Conservation (phyloP, 1,140 invertebrate genomes). For the Hermetia illucens region DNA sequence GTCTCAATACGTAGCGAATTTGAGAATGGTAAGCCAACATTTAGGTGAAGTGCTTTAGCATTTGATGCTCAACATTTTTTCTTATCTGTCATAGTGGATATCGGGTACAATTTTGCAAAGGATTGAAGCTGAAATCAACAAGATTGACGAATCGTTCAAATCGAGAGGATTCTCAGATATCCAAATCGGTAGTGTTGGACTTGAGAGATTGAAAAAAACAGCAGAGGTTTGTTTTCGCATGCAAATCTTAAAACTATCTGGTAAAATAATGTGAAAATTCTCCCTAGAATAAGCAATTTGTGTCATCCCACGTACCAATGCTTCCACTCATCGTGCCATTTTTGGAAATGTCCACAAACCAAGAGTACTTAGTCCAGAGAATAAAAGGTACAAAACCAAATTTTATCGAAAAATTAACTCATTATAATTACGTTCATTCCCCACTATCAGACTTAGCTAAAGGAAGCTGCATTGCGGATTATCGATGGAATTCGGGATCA, state of each 20-base stretch:
- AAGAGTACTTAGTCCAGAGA: conserved; percentile 66
- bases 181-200: conserved; percentile 49
- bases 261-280: too few species aligned
- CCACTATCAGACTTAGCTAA: conserved; percentile 47
- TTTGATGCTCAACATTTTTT: conserved; percentile 15
- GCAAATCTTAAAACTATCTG: conserved; percentile 13
- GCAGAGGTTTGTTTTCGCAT: conserved; percentile 26
- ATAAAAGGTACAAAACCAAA: conserved; percentile 43
- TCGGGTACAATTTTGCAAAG: conserved; percentile 58
- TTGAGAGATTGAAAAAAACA: conserved; percentile 55
- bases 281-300: conserved; percentile 30
- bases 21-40: conserved; percentile 18
- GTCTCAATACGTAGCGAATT: conserved; percentile 24
- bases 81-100: too few species aligned
- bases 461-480: conserved; percentile 68
- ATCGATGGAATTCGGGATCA: conserved; percentile 64
- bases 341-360: conserved; percentile 61
- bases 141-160: conserved; percentile 47
- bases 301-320: conserved; percentile 49
- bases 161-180: conserved; percentile 54
- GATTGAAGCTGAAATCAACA: conserved; percentile 52
- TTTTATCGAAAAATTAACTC: neutral
- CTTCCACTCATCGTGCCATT: conserved; percentile 58
- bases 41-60: conserved; percentile 2
- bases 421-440: conserved; percentile 15